These are phyloP conservation scores for Scopus umbretta DNA, from an alignment of 2,113 vertebrate species.

Conservation along the genomic window DNA sequence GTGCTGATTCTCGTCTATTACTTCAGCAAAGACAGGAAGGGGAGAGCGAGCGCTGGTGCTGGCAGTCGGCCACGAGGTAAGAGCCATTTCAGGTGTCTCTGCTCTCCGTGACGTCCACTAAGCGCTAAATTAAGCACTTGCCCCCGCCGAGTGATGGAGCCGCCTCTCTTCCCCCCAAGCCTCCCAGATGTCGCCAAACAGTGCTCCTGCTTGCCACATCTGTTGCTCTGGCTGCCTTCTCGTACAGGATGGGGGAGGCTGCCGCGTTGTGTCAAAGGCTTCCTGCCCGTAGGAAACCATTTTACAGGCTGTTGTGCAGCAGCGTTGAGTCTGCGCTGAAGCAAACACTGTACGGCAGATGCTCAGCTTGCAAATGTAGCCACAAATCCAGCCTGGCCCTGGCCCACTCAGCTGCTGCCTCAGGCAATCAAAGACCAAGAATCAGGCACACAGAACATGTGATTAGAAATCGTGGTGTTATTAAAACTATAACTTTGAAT, in stretches of 20 bases:
- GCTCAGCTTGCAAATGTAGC: not conserved
- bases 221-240: not conserved
- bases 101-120: fast-evolving
- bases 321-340: not conserved
- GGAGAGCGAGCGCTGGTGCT: not conserved
- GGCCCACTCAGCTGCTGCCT: not conserved
- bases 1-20: slow-evolving; percentile 70
- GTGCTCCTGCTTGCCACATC: not conserved
- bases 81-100: fast-evolving
- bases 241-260: not conserved
- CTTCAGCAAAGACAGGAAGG: slow-evolving; percentile 62
- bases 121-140: not conserved
- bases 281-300: not conserved
- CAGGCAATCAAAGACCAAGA: not conserved
- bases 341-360: fast-evolving
- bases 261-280: not conserved
- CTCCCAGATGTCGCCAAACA: not conserved
- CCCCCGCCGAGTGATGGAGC: fast-evolving
- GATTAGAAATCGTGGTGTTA: not conserved
- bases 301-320: not conserved
- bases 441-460: not conserved
- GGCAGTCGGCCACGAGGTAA: slow-evolving; percentile 60
- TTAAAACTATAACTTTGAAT: not conserved
- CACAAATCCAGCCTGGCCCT: not conserved
- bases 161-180: not conserved